Percentiles rank a stretch among this genome's conserved stretches.
Evolutionary conservation across 2,113 vertebrate genomes (phyloP).

Genomic region (Rhea pennata): DNA sequence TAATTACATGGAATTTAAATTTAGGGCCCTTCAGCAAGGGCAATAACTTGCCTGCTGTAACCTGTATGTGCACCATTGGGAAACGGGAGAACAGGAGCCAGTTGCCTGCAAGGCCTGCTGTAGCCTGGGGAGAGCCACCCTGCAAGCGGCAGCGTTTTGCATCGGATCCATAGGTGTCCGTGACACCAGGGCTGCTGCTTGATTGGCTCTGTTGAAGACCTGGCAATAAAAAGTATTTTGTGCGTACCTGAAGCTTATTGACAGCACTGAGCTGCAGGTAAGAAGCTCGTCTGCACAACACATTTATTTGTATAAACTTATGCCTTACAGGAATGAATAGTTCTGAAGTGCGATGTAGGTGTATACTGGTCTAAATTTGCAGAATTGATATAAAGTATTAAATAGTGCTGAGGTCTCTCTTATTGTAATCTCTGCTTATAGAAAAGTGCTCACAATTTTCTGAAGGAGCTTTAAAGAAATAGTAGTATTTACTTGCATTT

Average conservation of each 20-base stretch:
- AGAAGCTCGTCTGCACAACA: not conserved
- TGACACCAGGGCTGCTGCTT: not conserved
- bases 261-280: not conserved
- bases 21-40: not conserved
- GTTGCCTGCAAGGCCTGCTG: not conserved
- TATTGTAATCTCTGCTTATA: not conserved
- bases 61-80: not conserved
- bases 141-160: not conserved
- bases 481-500: not conserved
- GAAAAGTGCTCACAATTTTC: not conserved
- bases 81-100: not conserved
- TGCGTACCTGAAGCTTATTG: not conserved
- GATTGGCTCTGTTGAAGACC: not conserved
- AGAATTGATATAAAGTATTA: not conserved
- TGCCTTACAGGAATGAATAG: not conserved
- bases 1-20: not conserved
- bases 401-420: not conserved
- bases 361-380: not conserved
- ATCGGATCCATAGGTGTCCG: fast-evolving
- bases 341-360: not conserved
- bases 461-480: not conserved
- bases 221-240: not conserved
- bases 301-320: not conserved
- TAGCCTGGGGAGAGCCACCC: not conserved
- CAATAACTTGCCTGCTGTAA: not conserved